Conservation (phyloP, 2,113 vertebrate species). For the Psettodes erumei region DNA sequence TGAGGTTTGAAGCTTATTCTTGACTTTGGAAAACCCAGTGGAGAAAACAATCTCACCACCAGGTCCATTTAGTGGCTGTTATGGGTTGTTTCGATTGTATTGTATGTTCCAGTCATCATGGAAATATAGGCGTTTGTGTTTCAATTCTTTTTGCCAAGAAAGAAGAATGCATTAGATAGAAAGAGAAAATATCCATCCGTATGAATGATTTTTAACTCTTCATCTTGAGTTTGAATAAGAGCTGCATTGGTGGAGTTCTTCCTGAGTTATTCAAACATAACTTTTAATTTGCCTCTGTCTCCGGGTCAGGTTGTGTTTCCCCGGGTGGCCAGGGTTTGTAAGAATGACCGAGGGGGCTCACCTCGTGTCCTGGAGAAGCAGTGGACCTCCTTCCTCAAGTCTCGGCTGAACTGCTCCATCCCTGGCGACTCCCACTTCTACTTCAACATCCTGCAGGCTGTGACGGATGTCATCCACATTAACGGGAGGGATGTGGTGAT, state of each 20-base stretch:
- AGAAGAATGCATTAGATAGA: neutral
- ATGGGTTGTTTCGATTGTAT: neutral
- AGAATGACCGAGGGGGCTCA: slow-evolving; percentile 96
- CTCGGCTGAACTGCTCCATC: slow-evolving; percentile 97
- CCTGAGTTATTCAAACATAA: neutral
- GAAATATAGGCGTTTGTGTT: neutral
- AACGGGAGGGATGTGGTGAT: slow-evolving; percentile 93
- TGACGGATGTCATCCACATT: slow-evolving; percentile 93
- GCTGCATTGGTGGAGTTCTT: no score
- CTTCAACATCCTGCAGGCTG: slow-evolving; percentile 98
- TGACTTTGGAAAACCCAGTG: neutral
- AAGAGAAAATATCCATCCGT: neutral
- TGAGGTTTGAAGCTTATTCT: neutral
- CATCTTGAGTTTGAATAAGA: neutral
- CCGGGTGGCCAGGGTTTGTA: slow-evolving; percentile 95
- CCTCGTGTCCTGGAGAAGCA: slow-evolving; percentile 98
- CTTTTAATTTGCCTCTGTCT: neutral
- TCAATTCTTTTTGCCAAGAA: neutral
- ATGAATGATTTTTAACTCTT: neutral
- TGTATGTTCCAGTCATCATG: neutral
- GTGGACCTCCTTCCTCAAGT: slow-evolving; percentile 98
- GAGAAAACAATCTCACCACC: slow-evolving; percentile 1
- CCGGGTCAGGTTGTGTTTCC: slow-evolving; percentile 92
- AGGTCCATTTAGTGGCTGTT: neutral
- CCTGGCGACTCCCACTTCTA: slow-evolving; percentile 99